phyloP scores from a whole-genome alignment of 2,888 invertebrate genomes.

The Yponomeuta sedellus region DNA sequence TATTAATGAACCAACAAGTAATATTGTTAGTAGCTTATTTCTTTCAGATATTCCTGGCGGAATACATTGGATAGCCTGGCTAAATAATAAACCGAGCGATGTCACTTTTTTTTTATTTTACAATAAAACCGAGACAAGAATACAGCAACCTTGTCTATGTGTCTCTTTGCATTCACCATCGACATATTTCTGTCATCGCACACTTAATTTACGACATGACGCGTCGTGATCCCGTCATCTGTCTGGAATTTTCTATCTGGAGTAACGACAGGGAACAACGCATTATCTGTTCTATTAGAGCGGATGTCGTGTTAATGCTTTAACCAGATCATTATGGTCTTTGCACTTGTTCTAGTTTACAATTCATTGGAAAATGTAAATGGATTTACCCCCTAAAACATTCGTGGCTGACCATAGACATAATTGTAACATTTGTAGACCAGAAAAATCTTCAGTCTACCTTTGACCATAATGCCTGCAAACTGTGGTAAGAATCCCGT shows the following conservation, averaged over 20 bases:
- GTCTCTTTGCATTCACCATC: constrained; percentile 42
- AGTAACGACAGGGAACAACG: constrained; percentile 1
- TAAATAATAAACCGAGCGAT: not conserved
- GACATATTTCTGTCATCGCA: constrained; percentile 56
- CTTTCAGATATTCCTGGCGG: too few relatives aligned
- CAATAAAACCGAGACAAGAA: constrained; percentile 4
- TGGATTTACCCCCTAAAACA: too few relatives aligned
- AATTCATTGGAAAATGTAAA: not conserved
- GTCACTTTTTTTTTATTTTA: constrained; percentile 18
- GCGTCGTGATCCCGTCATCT: constrained; percentile 30
- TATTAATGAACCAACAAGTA: too few relatives aligned
- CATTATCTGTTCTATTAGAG: not conserved
- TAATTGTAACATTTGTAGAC: too few relatives aligned
- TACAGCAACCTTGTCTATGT: constrained; percentile 33
- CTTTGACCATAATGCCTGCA: too few relatives aligned
- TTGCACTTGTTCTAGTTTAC: not conserved
- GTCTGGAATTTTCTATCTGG: not conserved
- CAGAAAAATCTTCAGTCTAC: too few relatives aligned
- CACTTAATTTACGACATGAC: constrained; percentile 43
- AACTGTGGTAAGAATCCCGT: too few relatives aligned
- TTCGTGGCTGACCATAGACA: too few relatives aligned
- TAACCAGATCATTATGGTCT: not conserved
- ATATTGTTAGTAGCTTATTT: too few relatives aligned
- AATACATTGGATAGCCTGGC: too few relatives aligned
- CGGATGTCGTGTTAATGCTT: constrained; percentile 2